These are phyloP conservation scores for Cyprinus carpio DNA, from an alignment of 2,113 vertebrate genomes.

Conservation along the genomic window DNA sequence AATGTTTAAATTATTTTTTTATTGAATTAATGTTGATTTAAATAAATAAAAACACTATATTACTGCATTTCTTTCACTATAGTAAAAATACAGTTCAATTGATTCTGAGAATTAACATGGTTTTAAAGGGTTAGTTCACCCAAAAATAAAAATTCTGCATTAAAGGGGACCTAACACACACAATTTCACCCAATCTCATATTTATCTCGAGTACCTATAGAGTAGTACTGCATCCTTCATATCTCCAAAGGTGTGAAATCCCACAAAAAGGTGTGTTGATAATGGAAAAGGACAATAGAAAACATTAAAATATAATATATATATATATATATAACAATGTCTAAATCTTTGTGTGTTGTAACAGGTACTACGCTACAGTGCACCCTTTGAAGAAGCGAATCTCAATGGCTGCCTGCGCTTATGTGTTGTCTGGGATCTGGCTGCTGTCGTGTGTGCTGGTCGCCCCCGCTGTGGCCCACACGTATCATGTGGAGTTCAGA, in stretches of 20 bases:
- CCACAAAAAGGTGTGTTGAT: too few species aligned
- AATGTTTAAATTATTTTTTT: background rate
- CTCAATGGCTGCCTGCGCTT: slow-evolving; percentile 75
- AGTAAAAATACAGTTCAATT: background rate
- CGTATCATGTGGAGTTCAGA: slow-evolving; percentile 79
- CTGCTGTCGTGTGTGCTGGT: slow-evolving; percentile 75
- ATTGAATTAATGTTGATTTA: background rate
- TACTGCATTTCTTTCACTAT: background rate
- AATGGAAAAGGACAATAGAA: too few species aligned
- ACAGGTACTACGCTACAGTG: slow-evolving; percentile 79
- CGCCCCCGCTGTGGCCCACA: slow-evolving; percentile 75
- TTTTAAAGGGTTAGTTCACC: too few species aligned
- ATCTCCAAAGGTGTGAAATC: too few species aligned
- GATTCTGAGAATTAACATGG: too few species aligned
- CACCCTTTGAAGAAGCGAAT: slow-evolving; percentile 82
- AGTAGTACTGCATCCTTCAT: too few species aligned
- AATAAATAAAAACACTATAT: background rate
- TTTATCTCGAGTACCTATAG: too few species aligned
- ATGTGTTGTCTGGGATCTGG: slow-evolving; percentile 78
- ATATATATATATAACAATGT: too few species aligned
- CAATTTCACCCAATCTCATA: too few species aligned
- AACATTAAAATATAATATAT: too few species aligned
- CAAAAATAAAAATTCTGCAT: too few species aligned
- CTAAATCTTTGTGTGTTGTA: background rate
- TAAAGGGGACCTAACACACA: too few species aligned